Evolutionary conservation across 2,113 vertebrate genomes (phyloP), one percentile per base, ranked within the genome.

Genomic region (Catharus minimus): DNA sequence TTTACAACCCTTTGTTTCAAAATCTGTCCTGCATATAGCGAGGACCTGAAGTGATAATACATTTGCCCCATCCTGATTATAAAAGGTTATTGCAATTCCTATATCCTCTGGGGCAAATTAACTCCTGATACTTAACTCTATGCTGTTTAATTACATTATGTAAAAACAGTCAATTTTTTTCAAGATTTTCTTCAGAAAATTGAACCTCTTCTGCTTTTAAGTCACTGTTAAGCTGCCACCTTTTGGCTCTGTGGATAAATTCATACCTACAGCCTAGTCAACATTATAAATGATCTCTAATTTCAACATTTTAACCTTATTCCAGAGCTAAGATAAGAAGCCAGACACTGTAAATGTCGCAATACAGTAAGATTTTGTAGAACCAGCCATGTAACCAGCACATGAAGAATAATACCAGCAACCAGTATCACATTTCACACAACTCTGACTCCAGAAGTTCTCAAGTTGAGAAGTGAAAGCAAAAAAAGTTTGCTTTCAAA

Each of bases 11-110:
- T 30, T 47, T 3, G 4, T 33, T 57, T 74, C 16, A 53, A 68
- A 82, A 73, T 7, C 26, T 68, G 44, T 82, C 46, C 41, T 46
- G 57, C 32, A 50, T 8, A 13, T 24, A 68, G 4, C 3, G 68
- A 73, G 13, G 24, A 52, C 7, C 74, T 46, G 5, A 80, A 57
- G 13, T 4, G 20, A 24, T 12, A 38, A 0, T 55, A 43, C 13
- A 49, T 72, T 79, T 0, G 1, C 23, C 9, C 2, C 2, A 23
- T 16, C 15, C 22, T 1, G 0, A 49, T 19, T 75, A 16, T 17
- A 78, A 46, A 3, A 23, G 15, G 5, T n/a, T 62, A 36, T 0
- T 50, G 27, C 33, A 91, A 85, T 41, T 91, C 23, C 38, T 50
- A 2, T 9, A 33, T 2, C 5, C 21, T 60, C 27, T 39, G 15